Evolutionary conservation across 2,888 invertebrate genomes (phyloP).

Genomic region (Electrophaes corylata): DNA sequence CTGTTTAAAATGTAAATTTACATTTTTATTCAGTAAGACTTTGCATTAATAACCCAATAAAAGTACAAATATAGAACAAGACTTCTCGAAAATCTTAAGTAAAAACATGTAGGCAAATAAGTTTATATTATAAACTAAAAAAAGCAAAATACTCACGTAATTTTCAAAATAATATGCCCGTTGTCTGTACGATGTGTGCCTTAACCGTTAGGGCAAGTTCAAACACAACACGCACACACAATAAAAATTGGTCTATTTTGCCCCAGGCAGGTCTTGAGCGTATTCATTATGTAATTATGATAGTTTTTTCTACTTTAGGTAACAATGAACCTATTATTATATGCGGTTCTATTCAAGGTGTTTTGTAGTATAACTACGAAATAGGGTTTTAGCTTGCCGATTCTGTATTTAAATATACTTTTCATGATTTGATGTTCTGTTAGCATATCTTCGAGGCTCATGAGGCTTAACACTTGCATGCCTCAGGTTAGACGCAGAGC

Average conservation of each 20-base stretch:
- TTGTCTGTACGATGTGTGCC: neutral
- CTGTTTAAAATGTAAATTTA: no score
- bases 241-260: constrained; percentile 43
- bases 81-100: no score
- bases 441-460: no score
- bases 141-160: no score
- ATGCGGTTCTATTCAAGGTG: constrained; percentile 14
- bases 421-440: neutral
- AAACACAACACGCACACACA: constrained; percentile 45
- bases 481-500: no score
- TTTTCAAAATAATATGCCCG: neutral
- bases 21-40: no score
- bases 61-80: no score
- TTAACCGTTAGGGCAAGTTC: neutral
- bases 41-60: no score
- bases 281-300: constrained; percentile 65
- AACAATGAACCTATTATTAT: constrained; percentile 42
- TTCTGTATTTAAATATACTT: neutral
- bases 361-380: constrained; percentile 1
- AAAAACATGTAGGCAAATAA: no score
- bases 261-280: constrained; percentile 43
- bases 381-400: neutral
- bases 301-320: constrained; percentile 55
- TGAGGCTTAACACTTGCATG: no score
- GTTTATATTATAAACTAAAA: no score